These are phyloP conservation scores for Geotria australis DNA, from an alignment of 2,797 vertebrate species.

Conservation along the genomic window DNA sequence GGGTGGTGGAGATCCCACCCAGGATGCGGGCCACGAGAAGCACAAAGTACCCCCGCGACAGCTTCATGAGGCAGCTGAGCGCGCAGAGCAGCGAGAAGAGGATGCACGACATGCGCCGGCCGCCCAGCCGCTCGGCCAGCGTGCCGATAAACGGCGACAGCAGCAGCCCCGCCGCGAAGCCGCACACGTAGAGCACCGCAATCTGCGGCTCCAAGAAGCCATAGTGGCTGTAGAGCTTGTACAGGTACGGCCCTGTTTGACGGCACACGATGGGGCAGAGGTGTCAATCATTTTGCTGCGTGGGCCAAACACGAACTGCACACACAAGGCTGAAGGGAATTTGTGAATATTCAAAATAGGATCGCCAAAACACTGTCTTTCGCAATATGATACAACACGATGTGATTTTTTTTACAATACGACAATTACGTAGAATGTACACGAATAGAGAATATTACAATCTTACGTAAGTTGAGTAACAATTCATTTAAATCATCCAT, in stretches of 20 bases:
- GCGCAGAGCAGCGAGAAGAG: conserved; percentile 52
- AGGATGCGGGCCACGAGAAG: conserved; percentile 41
- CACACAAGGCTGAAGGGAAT: too few relatives aligned
- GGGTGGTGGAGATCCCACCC: conserved; percentile 50
- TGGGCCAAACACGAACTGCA: too few relatives aligned
- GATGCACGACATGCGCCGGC: conserved; percentile 31
- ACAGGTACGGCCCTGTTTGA: conserved; percentile 33
- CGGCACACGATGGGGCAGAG: too few relatives aligned
- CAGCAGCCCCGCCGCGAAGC: conserved; percentile 44
- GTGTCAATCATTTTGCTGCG: too few relatives aligned
- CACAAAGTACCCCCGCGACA: conserved; percentile 60
- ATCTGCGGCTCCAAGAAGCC: conserved; percentile 70
- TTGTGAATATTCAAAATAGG: too few relatives aligned
- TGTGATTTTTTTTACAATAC: too few relatives aligned
- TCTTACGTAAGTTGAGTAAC: too few relatives aligned
- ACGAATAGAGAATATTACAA: too few relatives aligned
- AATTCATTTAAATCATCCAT: too few relatives aligned
- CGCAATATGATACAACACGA: too few relatives aligned
- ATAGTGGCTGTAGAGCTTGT: conserved; percentile 71
- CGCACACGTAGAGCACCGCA: conserved; percentile 62
- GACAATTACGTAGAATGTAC: too few relatives aligned
- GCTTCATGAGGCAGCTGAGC: conserved; percentile 45
- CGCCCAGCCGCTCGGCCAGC: conserved; percentile 30
- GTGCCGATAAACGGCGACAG: conserved; percentile 42
- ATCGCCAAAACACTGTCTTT: too few relatives aligned